Evolutionary conservation across 2,888 invertebrate genomes (phyloP).

Genomic region (Trypoxylon attenuatum): DNA sequence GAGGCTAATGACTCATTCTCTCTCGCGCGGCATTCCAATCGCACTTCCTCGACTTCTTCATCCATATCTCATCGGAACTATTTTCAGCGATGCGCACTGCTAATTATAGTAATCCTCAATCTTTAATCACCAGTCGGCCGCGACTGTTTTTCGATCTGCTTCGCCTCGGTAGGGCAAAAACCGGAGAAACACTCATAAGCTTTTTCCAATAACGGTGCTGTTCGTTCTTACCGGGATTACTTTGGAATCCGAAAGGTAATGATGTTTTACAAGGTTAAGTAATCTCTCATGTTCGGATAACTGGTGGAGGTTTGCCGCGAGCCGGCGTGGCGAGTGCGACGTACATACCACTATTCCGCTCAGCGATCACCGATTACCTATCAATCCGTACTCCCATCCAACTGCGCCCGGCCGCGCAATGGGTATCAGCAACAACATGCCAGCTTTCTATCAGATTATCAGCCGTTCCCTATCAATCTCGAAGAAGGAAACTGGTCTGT

Average conservation of each 20-base stretch:
- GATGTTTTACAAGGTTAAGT: conserved; percentile 21
- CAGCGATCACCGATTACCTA: conserved; percentile 49
- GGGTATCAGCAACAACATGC: conserved; percentile 33
- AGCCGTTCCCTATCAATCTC: conserved; percentile 48
- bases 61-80: not conserved
- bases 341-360: conserved; percentile 22
- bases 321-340: conserved; percentile 27
- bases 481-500: conserved; percentile 33
- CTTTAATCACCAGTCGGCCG: not conserved
- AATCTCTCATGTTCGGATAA: conserved; percentile 16
- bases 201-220: not conserved
- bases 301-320: conserved; percentile 1
- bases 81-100: not conserved
- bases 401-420: conserved; percentile 14
- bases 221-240: not conserved
- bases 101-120: conserved; percentile 13
- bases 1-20: conserved; percentile 38
- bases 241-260: conserved; percentile 6
- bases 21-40: conserved; percentile 5
- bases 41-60: not conserved
- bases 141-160: not conserved
- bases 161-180: not conserved
- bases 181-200: not conserved
- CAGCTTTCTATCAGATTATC: conserved; percentile 46
- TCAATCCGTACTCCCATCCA: conserved; percentile 37